Evolutionary conservation across 1,140 invertebrate species (phyloP).

Genomic region (Drosophila ohnishii): DNA sequence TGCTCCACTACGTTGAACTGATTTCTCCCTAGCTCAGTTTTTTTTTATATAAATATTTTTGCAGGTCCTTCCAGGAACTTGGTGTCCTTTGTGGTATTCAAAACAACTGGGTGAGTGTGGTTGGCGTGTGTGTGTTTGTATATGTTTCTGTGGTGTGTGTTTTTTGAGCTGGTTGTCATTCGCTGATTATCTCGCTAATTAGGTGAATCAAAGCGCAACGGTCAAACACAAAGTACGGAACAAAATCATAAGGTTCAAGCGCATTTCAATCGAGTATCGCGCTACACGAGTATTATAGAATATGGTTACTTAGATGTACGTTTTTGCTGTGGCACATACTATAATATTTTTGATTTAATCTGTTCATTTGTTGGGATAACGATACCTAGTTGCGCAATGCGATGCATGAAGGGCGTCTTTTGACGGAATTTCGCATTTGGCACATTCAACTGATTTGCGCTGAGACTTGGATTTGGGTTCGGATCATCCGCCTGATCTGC

Average conservation of each 20-base stretch:
- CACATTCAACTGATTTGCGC: constrained; percentile 43
- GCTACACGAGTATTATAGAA: constrained; percentile 42
- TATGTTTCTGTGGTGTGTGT: constrained; percentile 11
- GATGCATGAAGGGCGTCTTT: constrained; percentile 82
- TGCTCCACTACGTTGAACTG: constrained; percentile 45
- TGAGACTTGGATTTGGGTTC: constrained; percentile 41
- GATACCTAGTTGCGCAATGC: constrained; percentile 80
- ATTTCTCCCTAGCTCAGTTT: constrained; percentile 31
- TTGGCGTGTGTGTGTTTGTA: constrained; percentile 5
- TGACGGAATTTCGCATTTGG: constrained; percentile 77
- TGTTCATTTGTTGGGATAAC: constrained; percentile 47
- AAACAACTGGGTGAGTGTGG: constrained; percentile 9
- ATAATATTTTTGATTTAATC: constrained; percentile 9
- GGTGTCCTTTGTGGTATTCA: constrained; percentile 13
- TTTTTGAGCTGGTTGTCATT: constrained; percentile 54
- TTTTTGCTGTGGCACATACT: constrained; percentile 33
- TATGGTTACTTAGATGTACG: constrained; percentile 28
- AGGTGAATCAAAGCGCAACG: constrained; percentile 78
- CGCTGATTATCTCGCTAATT: constrained; percentile 71
- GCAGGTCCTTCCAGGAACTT: constrained; percentile 9
- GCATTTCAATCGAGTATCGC: constrained; percentile 77
- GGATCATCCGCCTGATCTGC: constrained; percentile 61
- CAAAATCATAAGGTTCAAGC: constrained; percentile 59
- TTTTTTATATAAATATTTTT: background rate
- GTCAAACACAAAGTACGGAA: constrained; percentile 66